Conservation (phyloP, 2,797 vertebrate species). For the Limosa lapponica region DNA sequence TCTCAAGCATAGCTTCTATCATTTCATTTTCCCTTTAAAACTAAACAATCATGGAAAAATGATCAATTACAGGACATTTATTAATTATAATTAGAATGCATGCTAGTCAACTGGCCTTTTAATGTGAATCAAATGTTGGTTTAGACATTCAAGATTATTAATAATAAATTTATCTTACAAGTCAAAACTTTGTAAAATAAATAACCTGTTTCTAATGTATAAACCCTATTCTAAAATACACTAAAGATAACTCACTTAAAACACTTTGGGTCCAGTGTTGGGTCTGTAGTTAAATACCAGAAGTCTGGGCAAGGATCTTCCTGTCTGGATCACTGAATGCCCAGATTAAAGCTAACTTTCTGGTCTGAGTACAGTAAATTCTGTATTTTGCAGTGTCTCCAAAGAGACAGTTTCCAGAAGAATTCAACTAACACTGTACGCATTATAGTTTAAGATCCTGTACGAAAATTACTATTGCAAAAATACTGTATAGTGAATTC, state of each 20-base stretch:
- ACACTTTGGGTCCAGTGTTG: conserved; percentile 55
- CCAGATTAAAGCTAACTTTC: conserved; percentile 67
- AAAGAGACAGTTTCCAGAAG: conserved; percentile 3
- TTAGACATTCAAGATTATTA: conserved; percentile 42
- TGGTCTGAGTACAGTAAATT: conserved; percentile 24
- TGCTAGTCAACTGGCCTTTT: conserved; percentile 52
- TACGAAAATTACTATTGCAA: conserved; percentile 27
- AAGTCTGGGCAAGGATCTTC: conserved; percentile 31
- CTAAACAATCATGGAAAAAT: conserved; percentile 34
- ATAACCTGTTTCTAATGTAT: conserved; percentile 66
- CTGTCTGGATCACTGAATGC: conserved; percentile 7
- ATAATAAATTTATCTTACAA: conserved; percentile 47
- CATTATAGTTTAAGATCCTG: neutral
- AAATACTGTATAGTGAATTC: conserved; percentile 38
- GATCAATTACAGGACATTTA: conserved; percentile 29
- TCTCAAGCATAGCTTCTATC: neutral
- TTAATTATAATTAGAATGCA: conserved; percentile 49
- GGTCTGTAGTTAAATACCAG: conserved; percentile 15
- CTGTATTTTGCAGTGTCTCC: neutral
- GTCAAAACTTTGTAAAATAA: conserved; percentile 64
- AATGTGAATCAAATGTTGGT: conserved; percentile 31
- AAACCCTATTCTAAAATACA: conserved; percentile 62
- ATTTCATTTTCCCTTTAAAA: conserved; percentile 1
- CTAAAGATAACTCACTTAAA: conserved; percentile 38
- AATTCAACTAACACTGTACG: neutral